A percentile compares a stretch with the other conserved stretches of the same genome.
These are phyloP conservation scores for Actenoides hombroni DNA, from an alignment of 2,113 vertebrate species.

Conservation along the genomic window DNA sequence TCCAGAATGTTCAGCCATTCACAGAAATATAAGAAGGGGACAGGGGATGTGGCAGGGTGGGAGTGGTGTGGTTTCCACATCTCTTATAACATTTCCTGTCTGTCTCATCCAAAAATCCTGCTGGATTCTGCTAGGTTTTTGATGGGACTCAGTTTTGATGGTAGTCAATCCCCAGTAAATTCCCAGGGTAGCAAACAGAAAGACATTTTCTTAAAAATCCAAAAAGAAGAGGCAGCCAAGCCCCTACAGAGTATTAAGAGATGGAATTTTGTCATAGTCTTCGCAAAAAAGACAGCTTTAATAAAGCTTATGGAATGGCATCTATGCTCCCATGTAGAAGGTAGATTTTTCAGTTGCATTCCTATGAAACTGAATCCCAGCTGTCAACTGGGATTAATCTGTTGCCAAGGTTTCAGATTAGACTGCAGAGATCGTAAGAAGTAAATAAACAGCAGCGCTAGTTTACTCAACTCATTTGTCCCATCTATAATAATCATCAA, in stretches of 20 bases:
- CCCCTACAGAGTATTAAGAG: background rate
- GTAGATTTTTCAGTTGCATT: background rate
- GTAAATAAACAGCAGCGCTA: background rate
- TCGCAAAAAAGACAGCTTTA: background rate
- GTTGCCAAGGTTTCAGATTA: background rate
- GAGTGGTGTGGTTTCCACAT: no score
- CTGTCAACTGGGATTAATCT: background rate
- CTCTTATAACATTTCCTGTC: background rate
- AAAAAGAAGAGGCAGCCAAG: background rate
- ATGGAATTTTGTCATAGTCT: background rate
- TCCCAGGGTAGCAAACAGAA: background rate
- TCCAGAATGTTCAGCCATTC: background rate
- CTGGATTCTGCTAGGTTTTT: background rate
- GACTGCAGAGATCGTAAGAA: background rate
- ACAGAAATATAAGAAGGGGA: background rate
- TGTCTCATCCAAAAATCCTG: background rate
- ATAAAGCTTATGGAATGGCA: background rate
- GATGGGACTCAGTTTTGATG: background rate
- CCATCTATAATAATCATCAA: background rate
- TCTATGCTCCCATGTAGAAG: background rate
- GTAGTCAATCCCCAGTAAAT: background rate
- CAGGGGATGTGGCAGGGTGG: no score
- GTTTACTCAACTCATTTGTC: background rate
- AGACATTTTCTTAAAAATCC: background rate
- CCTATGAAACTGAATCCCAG: background rate